phyloP scores from a whole-genome alignment of 2,113 vertebrate genomes.

The Scytalopus superciliaris region DNA sequence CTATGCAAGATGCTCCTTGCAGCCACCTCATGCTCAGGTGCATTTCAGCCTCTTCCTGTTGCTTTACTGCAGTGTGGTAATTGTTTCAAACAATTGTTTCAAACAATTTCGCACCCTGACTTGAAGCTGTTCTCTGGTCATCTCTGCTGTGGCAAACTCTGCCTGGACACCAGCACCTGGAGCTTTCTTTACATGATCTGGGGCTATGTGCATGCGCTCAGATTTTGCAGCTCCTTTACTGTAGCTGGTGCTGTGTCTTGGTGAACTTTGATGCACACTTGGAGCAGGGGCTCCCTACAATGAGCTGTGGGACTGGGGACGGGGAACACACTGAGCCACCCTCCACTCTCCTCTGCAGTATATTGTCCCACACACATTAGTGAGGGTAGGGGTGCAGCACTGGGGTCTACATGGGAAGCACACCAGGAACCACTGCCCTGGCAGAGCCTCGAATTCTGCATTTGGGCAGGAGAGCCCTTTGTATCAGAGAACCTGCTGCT shows the following conservation, averaged over 20 bases:
- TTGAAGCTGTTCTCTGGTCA: background rate
- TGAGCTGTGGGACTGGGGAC: background rate
- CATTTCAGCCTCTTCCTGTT: background rate
- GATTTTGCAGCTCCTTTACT: background rate
- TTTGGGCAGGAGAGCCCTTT: background rate
- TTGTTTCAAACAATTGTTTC: background rate
- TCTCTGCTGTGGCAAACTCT: background rate
- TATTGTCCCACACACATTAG: fast-evolving
- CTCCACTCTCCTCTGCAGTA: background rate
- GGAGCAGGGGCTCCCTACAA: background rate
- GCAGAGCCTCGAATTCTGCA: fast-evolving
- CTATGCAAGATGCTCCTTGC: background rate
- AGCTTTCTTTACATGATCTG: background rate
- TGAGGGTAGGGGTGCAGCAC: background rate
- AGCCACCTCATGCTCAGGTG: background rate
- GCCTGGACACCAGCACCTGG: background rate
- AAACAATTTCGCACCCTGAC: background rate
- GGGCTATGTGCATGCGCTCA: fast-evolving
- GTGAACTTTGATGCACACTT: background rate
- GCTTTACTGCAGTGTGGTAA: background rate
- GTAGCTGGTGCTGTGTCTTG: background rate
- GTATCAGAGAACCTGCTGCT: background rate
- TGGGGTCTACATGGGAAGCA: background rate
- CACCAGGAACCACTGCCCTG: background rate
- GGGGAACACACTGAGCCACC: background rate